These are phyloP conservation scores for Scaptomyza graminum DNA, from an alignment of 1,140 invertebrate genomes.

Conservation along the genomic window DNA sequence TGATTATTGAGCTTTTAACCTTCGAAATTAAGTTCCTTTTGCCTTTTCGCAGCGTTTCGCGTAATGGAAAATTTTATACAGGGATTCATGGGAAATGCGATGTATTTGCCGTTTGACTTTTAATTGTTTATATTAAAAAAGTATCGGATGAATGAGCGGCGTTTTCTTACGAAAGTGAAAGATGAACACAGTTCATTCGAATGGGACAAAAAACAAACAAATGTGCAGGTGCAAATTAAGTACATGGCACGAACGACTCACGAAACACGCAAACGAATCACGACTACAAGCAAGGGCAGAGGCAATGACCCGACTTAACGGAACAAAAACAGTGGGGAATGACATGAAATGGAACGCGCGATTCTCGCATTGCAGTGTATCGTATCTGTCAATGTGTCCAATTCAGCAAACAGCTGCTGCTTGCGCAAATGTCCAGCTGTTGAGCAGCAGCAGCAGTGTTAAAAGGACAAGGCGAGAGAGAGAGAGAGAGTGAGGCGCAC, in stretches of 20 bases:
- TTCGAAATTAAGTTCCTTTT: no score
- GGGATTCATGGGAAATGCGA: no score
- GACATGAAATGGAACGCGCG: not conserved
- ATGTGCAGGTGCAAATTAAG: conserved; percentile 33
- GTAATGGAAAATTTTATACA: no score
- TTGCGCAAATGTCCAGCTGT: conserved; percentile 43
- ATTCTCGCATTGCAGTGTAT: conserved; percentile 1
- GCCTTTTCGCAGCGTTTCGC: no score
- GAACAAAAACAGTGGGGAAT: conserved; percentile 11
- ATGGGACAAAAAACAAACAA: conserved; percentile 9
- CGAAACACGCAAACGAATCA: not conserved
- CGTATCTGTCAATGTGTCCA: conserved; percentile 29
- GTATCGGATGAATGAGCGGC: no score
- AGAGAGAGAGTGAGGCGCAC: conserved; percentile 8
- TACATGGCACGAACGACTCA: not conserved
- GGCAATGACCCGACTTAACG: conserved; percentile 36
- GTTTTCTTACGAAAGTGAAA: no score
- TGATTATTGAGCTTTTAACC: no score
- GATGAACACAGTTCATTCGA: not conserved
- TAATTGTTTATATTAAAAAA: no score
- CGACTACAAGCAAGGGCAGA: conserved; percentile 10
- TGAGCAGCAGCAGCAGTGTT: conserved; percentile 8
- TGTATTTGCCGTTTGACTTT: no score
- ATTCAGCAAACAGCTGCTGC: conserved; percentile 44
- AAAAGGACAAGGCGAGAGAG: not conserved